Percentiles rank a stretch among this genome's conserved stretches.
Conservation (phyloP, 2,888 invertebrate genomes). For the Lamellibrachia satsuma region DNA sequence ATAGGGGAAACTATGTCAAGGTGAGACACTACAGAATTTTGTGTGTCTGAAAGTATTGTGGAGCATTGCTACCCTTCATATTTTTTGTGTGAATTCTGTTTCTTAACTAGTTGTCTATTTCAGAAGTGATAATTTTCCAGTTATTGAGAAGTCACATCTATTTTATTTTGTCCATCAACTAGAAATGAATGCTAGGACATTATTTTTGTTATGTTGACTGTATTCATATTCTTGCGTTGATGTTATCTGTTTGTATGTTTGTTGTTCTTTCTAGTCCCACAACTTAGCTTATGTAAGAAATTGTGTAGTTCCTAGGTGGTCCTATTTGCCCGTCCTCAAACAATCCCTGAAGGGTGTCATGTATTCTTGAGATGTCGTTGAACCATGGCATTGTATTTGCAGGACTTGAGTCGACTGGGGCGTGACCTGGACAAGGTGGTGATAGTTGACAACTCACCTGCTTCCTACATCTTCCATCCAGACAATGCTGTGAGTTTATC, state of each 20-base stretch:
- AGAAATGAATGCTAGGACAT: too few relatives aligned
- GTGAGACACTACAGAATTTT: slow-evolving; percentile 49
- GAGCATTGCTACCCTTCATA: too few relatives aligned
- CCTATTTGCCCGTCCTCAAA: neutral
- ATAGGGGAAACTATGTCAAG: slow-evolving; percentile 99
- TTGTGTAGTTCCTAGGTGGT: neutral
- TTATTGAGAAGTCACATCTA: neutral
- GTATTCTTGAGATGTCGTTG: neutral
- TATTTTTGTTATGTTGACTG: too few relatives aligned
- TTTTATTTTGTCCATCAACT: too few relatives aligned
- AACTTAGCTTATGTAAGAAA: neutral
- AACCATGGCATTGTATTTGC: slow-evolving; percentile 38
- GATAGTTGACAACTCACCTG: slow-evolving; percentile 99
- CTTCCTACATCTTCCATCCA: slow-evolving; percentile 99
- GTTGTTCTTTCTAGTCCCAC: neutral
- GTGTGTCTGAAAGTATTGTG: neutral
- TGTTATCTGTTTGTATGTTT: too few relatives aligned
- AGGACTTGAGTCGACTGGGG: slow-evolving; percentile 95
- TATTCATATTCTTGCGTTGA: too few relatives aligned
- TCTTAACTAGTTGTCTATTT: neutral
- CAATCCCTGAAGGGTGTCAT: neutral
- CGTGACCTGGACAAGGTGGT: slow-evolving; percentile 95
- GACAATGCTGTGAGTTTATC: slow-evolving; percentile 92
- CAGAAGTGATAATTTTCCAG: neutral
- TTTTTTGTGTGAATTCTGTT: too few relatives aligned